Conservation (phyloP, 2,888 invertebrate species). For the Parnassius orleans region DNA sequence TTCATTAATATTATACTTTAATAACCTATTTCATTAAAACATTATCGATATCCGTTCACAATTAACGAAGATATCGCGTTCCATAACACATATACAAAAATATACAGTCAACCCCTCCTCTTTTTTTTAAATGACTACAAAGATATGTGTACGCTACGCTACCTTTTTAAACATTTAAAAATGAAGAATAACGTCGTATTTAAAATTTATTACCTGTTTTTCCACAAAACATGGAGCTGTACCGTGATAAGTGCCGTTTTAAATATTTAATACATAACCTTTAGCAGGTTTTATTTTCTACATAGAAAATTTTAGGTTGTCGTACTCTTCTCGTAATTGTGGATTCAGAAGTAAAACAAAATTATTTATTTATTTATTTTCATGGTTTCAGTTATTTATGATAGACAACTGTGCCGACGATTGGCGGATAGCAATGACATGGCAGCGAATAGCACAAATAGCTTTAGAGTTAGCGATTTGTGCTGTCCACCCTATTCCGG, state of each 20-base stretch:
- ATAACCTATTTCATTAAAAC: too few species aligned
- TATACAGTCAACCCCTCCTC: too few species aligned
- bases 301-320: too few species aligned
- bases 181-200: slow-evolving; percentile 11
- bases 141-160: too few species aligned
- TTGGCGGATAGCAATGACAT: slow-evolving; percentile 99
- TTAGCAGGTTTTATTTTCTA: neutral
- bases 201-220: slow-evolving; percentile 17
- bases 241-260: slow-evolving; percentile 14
- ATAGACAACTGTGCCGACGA: slow-evolving; percentile 99
- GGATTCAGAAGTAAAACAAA: neutral
- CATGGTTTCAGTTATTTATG: slow-evolving; percentile 95
- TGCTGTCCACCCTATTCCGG: slow-evolving; percentile 98
- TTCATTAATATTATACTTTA: too few species aligned
- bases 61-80: too few species aligned
- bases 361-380: neutral
- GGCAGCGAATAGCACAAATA: slow-evolving; percentile 97
- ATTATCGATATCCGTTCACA: too few species aligned
- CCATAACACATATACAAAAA: too few species aligned
- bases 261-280: slow-evolving; percentile 16
- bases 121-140: too few species aligned
- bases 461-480: slow-evolving; percentile 96
- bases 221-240: slow-evolving; percentile 15
- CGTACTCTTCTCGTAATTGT: neutral
- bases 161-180: neutral